Evolutionary conservation across 2,888 invertebrate genomes (phyloP).

Genomic region (Calephelis perditalis): DNA sequence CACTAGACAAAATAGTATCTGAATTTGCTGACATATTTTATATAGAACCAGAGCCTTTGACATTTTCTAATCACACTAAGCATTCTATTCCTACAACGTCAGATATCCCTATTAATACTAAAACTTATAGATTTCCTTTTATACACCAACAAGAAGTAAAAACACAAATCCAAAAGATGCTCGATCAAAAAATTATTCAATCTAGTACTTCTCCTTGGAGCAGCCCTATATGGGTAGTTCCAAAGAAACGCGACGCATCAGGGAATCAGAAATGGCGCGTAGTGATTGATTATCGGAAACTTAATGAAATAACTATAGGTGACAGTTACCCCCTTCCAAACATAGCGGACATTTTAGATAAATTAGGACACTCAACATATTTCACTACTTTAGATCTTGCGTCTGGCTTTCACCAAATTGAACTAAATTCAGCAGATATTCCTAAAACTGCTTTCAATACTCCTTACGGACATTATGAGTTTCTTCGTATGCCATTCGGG

Average conservation of each 20-base stretch:
- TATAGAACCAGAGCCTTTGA: slow-evolving; percentile 28
- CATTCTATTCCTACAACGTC: slow-evolving; percentile 34
- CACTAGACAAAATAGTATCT: slow-evolving; percentile 26
- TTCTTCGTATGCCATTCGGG: slow-evolving; percentile 37
- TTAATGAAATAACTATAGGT: slow-evolving; percentile 27
- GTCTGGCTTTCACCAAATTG: slow-evolving; percentile 30
- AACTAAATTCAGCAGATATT: slow-evolving; percentile 27
- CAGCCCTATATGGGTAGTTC: slow-evolving; percentile 31
- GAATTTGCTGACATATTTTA: slow-evolving; percentile 31
- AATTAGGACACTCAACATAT: slow-evolving; percentile 29
- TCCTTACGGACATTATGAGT: slow-evolving; percentile 35
- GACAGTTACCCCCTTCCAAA: slow-evolving; percentile 29
- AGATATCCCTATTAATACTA: slow-evolving; percentile 34
- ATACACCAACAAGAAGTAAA: slow-evolving; percentile 35
- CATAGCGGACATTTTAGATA: slow-evolving; percentile 29
- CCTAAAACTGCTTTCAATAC: slow-evolving; percentile 38
- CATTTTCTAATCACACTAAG: slow-evolving; percentile 32
- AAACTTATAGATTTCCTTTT: slow-evolving; percentile 37
- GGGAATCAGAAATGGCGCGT: slow-evolving; percentile 33
- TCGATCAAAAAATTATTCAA: slow-evolving; percentile 32
- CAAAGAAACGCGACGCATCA: slow-evolving; percentile 31
- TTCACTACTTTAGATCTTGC: slow-evolving; percentile 31
- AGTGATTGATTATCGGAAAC: slow-evolving; percentile 27
- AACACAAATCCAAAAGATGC: slow-evolving; percentile 31
- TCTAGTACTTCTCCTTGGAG: slow-evolving; percentile 31